Evolutionary conservation across 2,113 vertebrate genomes (phyloP).

Genomic region (Anthoscopus minutus): DNA sequence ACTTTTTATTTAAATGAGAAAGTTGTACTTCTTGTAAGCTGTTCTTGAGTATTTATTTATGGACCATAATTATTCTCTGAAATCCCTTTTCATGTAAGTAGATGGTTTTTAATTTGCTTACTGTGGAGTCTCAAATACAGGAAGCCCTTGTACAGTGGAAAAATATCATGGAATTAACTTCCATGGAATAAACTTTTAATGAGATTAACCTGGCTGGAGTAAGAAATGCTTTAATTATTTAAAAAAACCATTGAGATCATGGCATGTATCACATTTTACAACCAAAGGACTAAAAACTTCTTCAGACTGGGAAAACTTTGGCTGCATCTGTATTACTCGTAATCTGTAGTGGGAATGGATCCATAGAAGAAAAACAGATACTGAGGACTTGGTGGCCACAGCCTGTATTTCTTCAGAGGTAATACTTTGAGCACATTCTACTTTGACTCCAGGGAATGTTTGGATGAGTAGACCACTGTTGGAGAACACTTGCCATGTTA

Average conservation of each 20-base stretch:
- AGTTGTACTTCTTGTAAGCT: background rate
- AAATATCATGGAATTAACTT: background rate
- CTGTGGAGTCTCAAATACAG: background rate
- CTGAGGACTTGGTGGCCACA: background rate
- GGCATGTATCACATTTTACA: background rate
- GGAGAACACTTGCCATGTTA: background rate
- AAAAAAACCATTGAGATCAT: background rate
- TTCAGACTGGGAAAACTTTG: background rate
- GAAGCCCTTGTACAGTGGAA: background rate
- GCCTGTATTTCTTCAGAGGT: background rate
- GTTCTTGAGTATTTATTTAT: conserved; percentile 3
- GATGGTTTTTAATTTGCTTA: background rate
- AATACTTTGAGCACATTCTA: background rate
- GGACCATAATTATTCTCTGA: background rate
- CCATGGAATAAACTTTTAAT: background rate
- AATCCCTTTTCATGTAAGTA: background rate
- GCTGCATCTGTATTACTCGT: background rate
- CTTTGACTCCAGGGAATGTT: background rate
- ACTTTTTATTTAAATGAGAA: conserved; percentile 33
- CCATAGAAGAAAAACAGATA: background rate
- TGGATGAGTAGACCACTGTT: background rate
- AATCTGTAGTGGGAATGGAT: background rate
- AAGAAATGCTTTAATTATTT: background rate
- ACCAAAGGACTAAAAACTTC: background rate
- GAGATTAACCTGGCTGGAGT: background rate